Evolutionary conservation across 2,797 vertebrate genomes (phyloP).

Genomic region (Enteromius trimaculatus): DNA sequence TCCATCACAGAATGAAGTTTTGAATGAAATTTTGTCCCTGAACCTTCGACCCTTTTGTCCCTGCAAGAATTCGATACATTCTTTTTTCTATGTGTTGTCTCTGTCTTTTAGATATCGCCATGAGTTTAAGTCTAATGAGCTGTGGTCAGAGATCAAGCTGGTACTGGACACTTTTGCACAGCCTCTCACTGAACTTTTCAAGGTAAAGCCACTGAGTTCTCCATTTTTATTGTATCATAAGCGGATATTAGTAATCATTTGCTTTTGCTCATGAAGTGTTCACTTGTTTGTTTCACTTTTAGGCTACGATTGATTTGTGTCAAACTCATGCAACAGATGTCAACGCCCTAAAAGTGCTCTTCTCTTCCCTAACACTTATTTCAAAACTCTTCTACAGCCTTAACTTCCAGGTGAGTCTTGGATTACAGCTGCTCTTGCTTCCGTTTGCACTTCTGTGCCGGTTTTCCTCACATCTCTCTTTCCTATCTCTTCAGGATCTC

Average conservation of each 20-base stretch:
- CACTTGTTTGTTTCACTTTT: slow-evolving; percentile 47
- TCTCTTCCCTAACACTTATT: slow-evolving; percentile 96
- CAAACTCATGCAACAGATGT: slow-evolving; percentile 92
- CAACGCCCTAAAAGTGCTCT: slow-evolving; percentile 94
- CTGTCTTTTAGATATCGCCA: slow-evolving; percentile 87
- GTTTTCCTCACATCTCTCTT: background rate
- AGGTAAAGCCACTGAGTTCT: slow-evolving; percentile 76
- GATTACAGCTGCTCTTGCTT: slow-evolving; percentile 12
- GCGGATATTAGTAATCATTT: too few relatives aligned
- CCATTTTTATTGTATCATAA: background rate
- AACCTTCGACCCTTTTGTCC: too few relatives aligned
- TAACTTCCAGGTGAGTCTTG: slow-evolving; percentile 91
- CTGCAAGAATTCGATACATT: background rate
- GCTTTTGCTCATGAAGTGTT: background rate
- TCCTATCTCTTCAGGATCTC: slow-evolving; percentile 84
- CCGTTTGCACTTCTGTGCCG: background rate
- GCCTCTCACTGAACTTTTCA: slow-evolving; percentile 95
- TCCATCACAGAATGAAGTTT: too few relatives aligned
- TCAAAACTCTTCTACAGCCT: slow-evolving; percentile 98
- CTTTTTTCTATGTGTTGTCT: background rate
- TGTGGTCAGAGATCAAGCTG: slow-evolving; percentile 98
- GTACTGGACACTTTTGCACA: slow-evolving; percentile 95
- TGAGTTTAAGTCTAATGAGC: slow-evolving; percentile 98
- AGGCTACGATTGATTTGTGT: slow-evolving; percentile 98
- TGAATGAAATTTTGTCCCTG: background rate